These are phyloP conservation scores for Calephelis perditalis DNA, from an alignment of 2,888 invertebrate species.

Conservation along the genomic window DNA sequence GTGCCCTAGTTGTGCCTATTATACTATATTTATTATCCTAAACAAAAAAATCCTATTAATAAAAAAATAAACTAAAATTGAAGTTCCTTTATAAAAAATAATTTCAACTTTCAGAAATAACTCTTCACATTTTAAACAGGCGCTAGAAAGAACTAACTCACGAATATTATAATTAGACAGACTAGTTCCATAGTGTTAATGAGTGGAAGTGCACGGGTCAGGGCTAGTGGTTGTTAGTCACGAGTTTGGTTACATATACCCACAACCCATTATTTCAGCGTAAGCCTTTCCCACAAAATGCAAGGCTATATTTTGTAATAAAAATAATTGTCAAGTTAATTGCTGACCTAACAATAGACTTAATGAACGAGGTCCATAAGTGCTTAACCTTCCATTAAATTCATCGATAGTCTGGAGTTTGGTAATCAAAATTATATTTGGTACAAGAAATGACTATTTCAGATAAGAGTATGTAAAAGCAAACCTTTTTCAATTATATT, in stretches of 20 bases:
- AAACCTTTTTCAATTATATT: too few relatives aligned
- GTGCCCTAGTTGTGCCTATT: too few relatives aligned
- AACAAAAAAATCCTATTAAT: too few relatives aligned
- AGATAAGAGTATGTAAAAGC: too few relatives aligned
- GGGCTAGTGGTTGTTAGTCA: conserved; percentile 35
- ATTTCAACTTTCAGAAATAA: too few relatives aligned
- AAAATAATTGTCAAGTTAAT: conserved; percentile 8
- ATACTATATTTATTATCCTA: too few relatives aligned
- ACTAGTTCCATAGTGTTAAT: conserved; percentile 28
- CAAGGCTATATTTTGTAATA: conserved; percentile 23
- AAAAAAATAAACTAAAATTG: too few relatives aligned
- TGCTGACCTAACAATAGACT: not conserved
- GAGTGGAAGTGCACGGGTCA: conserved; percentile 29
- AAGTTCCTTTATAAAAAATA: too few relatives aligned
- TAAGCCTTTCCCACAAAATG: conserved; percentile 32
- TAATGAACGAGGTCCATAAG: conserved; percentile 1
- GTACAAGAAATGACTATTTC: too few relatives aligned
- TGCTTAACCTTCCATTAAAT: too few relatives aligned
- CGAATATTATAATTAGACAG: conserved; percentile 16
- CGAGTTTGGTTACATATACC: conserved; percentile 27
- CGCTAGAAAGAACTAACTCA: conserved; percentile 16
- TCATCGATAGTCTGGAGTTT: too few relatives aligned
- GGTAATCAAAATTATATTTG: too few relatives aligned
- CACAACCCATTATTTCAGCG: conserved; percentile 17
- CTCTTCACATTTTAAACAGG: conserved; percentile 12